Conservation (phyloP, 2,888 invertebrate genomes). For the Cephonodes hylas region DNA sequence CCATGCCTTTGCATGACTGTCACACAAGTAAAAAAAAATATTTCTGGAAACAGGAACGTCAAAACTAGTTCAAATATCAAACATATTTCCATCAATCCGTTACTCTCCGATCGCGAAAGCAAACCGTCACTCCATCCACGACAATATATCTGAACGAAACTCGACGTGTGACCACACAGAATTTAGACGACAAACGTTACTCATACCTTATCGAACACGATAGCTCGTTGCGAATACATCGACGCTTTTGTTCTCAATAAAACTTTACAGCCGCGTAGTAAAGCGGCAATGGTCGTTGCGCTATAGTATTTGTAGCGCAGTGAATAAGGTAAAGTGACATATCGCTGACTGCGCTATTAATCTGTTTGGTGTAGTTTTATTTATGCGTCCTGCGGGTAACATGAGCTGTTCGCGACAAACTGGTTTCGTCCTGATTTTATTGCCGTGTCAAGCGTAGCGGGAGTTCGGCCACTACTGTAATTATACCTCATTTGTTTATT, state of each 20-base stretch:
- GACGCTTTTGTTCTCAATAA: neutral
- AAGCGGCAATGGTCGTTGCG: constrained; percentile 14
- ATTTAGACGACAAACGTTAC: constrained; percentile 25
- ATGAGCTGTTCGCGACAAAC: constrained; percentile 19
- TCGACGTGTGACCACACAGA: constrained; percentile 29
- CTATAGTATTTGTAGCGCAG: neutral
- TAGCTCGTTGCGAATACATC: constrained; percentile 21
- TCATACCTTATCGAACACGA: constrained; percentile 25
- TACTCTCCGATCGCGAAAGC: neutral
- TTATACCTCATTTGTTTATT: constrained; percentile 30
- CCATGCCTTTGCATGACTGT: neutral
- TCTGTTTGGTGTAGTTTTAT: constrained; percentile 32
- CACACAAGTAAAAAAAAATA: neutral
- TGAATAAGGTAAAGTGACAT: constrained; percentile 25
- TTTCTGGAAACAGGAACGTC: neutral
- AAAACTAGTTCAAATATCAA: neutral
- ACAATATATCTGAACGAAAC: neutral
- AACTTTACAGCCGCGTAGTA: neutral
- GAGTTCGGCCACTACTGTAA: constrained; percentile 24
- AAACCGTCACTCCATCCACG: neutral
- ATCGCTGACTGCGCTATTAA: constrained; percentile 36
- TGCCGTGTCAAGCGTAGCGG: constrained; percentile 18
- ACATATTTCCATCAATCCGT: neutral
- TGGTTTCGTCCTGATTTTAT: constrained; percentile 29
- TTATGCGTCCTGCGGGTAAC: constrained; percentile 26